Evolutionary conservation across 2,797 vertebrate species (phyloP), one percentile per base, ranked within the genome.

Genomic region (Phrynocephalus guinanensis): DNA sequence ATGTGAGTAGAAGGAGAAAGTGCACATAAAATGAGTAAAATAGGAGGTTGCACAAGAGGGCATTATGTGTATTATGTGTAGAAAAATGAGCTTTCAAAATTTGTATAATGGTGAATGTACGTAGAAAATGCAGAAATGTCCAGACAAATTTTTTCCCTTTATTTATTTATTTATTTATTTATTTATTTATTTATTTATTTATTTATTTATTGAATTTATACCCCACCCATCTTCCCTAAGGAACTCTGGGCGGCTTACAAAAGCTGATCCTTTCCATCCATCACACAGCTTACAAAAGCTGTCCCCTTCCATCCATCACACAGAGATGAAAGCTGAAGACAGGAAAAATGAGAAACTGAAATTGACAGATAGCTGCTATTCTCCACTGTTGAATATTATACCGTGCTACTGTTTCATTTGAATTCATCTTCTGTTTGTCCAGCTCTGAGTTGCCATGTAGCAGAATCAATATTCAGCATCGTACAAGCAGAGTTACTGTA

Each of bases 391-490:
- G 38, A 24, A 6, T 75, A 3, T 24, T 44, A 44, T 48, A 13
- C 30, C 26, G 8, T 26, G 22, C 73, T 26, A 24, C 8, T 26
- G 3, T 76, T 76, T 76, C 11, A 76, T 76, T 56, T 44, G 67
- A 71, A 83, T 71, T 71, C 67, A 71, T 83, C 70, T 52, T 83
- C 67, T 83, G 9, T 20, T 71, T 50, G 70, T 82, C 16, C 48
- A 83, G 68, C 48, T 30, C 48, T 48, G 52, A 83, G 8, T 72
- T n/a, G 56, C 50, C 60, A 71, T 67, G 18, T 70, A 22, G 30
- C 18, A 71, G 67, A 80, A 72, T 79, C 48, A 26, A 72, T 76
- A 77, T 48, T 67, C 60, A 30, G 44, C 20, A 60, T 80, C 80
- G 30, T 72, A 81, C 68, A 72, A 63, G 38, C 52, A 73, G 26